Base-by-base conservation (phyloP, 2,797 vertebrate species). In the Melopsittacus undulatus region DNA sequence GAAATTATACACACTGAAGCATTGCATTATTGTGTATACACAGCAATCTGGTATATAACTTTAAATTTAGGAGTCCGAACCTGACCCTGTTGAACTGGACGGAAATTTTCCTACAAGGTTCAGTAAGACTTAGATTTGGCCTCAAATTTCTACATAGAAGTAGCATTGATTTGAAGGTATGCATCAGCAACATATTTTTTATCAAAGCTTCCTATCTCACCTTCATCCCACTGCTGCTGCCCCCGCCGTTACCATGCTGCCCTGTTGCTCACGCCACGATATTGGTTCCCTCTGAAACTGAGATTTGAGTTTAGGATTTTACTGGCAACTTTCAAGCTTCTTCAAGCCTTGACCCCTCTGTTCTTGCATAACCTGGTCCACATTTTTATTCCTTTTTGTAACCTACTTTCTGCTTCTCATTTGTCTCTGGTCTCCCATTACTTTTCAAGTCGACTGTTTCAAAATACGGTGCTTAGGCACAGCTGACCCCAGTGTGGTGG, bases 361-460 rank as follows among this genome's bases (percentile, higher is more conserved):
- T 95, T 94, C 84, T 75, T 92, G 67, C 70, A 79, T 78, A 96
- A 90, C 92, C 75, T 46, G n/a, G 79, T 93, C 80, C 76, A 91
- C 61, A 48, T 91, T 95, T 91, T 82, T 93, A 69, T 95, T 92
- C 66, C 87, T 21, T 85, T 84, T 78, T 2, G 1, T 92, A 96
- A 95, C 90, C 92, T 93, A 87, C 86, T 79, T 95, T 94, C 95
- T 95, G 42, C 46, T 89, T 83, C 68, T 91, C 89, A 73, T 94
- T 95, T 93, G 79, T 90, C 72, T 90, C 54, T 4, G 6, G 52
- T 81, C 29, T 38, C 7, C 26, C 4, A 10, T 42, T 54, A 43
- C 76, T 84, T 94, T 76, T 94, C 64, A 95, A 93, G 49, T 46
- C 51, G 72, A 52, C 30, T 36, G 2, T 91, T 73, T 93, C 82